A percentile compares a stretch with the other conserved stretches of the same genome.
phyloP scores from a whole-genome alignment of 2,797 vertebrate genomes.

The Aulostomus chinensis region DNA sequence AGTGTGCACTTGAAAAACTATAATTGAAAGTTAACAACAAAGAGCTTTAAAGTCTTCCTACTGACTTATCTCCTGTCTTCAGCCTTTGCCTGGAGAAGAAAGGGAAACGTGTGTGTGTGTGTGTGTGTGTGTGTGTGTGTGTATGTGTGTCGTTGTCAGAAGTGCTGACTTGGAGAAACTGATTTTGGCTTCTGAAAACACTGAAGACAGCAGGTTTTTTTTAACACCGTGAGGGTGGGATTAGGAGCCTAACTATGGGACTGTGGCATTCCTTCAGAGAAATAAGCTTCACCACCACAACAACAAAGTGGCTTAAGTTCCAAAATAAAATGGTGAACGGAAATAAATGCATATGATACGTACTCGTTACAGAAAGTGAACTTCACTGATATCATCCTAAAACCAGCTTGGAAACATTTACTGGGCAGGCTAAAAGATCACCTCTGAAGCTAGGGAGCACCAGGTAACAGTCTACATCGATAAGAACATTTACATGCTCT shows the following conservation, averaged over 20 bases:
- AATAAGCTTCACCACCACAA: not conserved
- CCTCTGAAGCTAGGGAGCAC: no score
- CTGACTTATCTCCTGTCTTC: not conserved
- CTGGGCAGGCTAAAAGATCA: no score
- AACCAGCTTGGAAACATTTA: no score
- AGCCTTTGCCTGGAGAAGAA: conserved; percentile 21
- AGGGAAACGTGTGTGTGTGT: conserved; percentile 9
- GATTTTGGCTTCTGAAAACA: conserved; percentile 40
- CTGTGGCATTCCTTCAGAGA: conserved; percentile 39
- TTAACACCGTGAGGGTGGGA: conserved; percentile 36
- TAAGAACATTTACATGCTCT: no score
- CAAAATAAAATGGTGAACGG: not conserved
- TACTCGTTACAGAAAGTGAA: no score
- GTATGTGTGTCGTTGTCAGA: conserved; percentile 22
- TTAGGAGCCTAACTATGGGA: conserved; percentile 33
- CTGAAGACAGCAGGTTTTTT: conserved; percentile 43
- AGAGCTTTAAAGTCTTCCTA: no score
- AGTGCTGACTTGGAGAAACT: conserved; percentile 34
- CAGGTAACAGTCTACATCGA: no score
- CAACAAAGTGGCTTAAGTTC: not conserved
- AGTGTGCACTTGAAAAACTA: no score
- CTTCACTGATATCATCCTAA: no score
- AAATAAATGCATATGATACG: not conserved
- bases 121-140: no score
- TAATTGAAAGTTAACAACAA: no score